phyloP scores from a whole-genome alignment of 2,888 invertebrate genomes.

The Gasteruption jaculator region DNA sequence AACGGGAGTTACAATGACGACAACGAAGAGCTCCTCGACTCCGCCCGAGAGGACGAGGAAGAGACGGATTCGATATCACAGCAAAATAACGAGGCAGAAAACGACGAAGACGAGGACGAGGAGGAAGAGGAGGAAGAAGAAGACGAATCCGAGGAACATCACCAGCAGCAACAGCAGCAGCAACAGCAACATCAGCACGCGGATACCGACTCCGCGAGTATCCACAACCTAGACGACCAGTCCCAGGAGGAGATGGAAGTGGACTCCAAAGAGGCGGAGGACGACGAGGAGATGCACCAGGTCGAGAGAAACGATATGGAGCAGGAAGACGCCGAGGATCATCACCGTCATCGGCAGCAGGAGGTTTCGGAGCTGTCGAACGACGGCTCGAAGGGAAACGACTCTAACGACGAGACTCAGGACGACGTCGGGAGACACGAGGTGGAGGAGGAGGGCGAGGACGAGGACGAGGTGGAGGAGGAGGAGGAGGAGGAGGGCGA shows the following conservation, averaged over 20 bases:
- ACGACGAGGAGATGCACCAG: constrained; percentile 37
- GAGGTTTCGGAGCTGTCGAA: too few species aligned
- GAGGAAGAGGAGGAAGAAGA: constrained; percentile 23
- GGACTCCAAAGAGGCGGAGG: constrained; percentile 33
- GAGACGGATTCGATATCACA: too few species aligned
- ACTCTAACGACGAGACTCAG: too few species aligned
- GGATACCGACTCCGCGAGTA: constrained; percentile 30
- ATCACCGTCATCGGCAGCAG: too few species aligned
- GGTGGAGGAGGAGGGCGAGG: constrained; percentile 25
- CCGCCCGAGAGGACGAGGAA: constrained; percentile 20
- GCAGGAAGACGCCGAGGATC: constrained; percentile 28
- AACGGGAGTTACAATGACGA: constrained; percentile 47
- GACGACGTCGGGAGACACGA: constrained; percentile 25
- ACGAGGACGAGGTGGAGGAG: constrained; percentile 27
- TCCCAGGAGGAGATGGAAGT: constrained; percentile 31
- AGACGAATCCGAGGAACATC: constrained; percentile 27
- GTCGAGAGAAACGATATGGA: constrained; percentile 35
- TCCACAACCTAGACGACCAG: too few species aligned
- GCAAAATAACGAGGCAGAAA: constrained; percentile 17
- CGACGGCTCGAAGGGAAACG: too few species aligned
- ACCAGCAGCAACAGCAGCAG: constrained; percentile 24
- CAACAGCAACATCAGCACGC: constrained; percentile 24
- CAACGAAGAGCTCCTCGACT: constrained; percentile 32
- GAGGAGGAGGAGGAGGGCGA: constrained; percentile 26
- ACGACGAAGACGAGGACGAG: constrained; percentile 21